Base-by-base conservation (phyloP, 1,140 invertebrate species). In the Pentalonia nigronervosa region DNA sequence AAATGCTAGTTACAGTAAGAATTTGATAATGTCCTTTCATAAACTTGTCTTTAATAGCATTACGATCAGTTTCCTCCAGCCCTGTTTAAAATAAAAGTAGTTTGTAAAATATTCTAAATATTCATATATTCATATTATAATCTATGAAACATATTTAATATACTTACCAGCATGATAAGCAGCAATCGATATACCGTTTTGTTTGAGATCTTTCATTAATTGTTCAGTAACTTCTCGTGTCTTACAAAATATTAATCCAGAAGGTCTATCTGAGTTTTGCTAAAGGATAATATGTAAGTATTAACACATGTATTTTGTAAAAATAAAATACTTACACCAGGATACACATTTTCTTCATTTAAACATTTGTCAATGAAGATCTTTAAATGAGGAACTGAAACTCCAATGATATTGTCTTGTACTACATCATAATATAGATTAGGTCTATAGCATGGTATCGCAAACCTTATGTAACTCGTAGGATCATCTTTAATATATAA, bases 401-500 rank as follows among this genome's bases (percentile, higher is more conserved):
- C 96, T 93, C 97, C 96, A 67, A 98, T 95, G n/a, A 96, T 96
- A 94, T 98, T 98, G 95, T 98, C 97, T 95, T 97, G 98, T 25
- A 95, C 94, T 41, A 97, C 96, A 94, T 97, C 97, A 95, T 97
- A 97, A 95, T 95, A 97, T 9, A 97, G 94, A 95, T 97, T 97
- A 36, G 95, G 94, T 87, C 97, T 95, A 95, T 97, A 97, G 94
- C 96, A 96, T n/a, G 96, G 95, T 20, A 95, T 95, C 94, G 96
- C 97, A 94, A 97, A 97, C 23, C 87, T 96, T 21, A 94, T 94
- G 0, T 0, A 25, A 47, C 2, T 30, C 0, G 25, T 45, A 30
- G 97, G 94, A 56, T 96, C 96, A 86, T 96, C 94, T 93, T 95
- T 95, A 60, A 97, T 94, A 84, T 95, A 95, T 53, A 97, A 94